Base-by-base conservation (phyloP, 2,113 vertebrate genomes). In the Caranx melampygus region DNA sequence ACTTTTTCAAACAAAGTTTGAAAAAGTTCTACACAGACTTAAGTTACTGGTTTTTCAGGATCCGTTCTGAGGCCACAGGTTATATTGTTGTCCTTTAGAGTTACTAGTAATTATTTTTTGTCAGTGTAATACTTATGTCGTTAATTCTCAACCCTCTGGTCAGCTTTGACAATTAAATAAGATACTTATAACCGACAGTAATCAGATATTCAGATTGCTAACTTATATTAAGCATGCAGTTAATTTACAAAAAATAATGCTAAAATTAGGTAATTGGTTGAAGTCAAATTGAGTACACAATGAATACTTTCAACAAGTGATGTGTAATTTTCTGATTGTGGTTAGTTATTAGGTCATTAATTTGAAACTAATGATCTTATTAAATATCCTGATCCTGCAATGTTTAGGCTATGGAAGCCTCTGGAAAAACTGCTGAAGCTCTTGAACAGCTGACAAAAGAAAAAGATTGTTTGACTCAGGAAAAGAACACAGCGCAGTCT, bases 371-470 rank as follows among this genome's bases (percentile, higher is more conserved):
- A 10, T 54, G 34, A 18, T 75, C 26, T 64, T 10, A 55, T 15
- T 10, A 52, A 69, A 62, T 62, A 5, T 72, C 11, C 34, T 64
- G 21, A 12, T 78, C n/a, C 0, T 64, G 26, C 31, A 71, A 58
- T 3, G 1, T 91, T 5, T 62, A 99, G 97, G 95, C 92, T 47
- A 79, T 92, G 72, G 94, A 96, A 84, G 89, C 91, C 15, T 95
- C 96, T 51, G 96, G 95, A 70, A 95, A 97, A 75, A 88, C 95
- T 64, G 84, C 89, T 18, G 95, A 96, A 84, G 92, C 95, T 31
- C 83, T 97, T 72, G 94, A 98, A 62, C 94, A 94, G 89, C 92
- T 97, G 87, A 95, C 93, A 78, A 93, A 95, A 79, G 95, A 97
- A 62, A 98, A 96, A 77, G 87, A 85, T 0, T 18, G 14, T 61